Percentiles rank a stretch among this genome's conserved stretches.
These are phyloP conservation scores for Mnemiopsis leidyi DNA, from an alignment of 37 sponge, comb jelly and placozoan species.

Conservation along the genomic window DNA sequence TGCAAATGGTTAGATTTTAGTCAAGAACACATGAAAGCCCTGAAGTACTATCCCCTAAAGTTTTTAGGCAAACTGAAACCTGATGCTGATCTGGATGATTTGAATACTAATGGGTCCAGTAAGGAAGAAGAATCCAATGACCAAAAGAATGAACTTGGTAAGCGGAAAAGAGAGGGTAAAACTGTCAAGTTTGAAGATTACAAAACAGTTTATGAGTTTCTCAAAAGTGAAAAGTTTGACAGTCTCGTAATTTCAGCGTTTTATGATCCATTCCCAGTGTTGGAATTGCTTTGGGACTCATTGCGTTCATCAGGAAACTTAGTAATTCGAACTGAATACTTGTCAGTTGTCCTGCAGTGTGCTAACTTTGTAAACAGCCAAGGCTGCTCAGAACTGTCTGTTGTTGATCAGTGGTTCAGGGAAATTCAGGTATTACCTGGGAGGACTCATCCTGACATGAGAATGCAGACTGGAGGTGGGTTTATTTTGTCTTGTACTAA, in stretches of 20 bases:
- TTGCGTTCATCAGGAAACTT: not conserved
- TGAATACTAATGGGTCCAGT: no score
- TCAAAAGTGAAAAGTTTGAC: slow-evolving; percentile 36
- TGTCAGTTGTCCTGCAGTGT: slow-evolving; percentile 13
- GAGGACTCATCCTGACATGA: slow-evolving; percentile 46
- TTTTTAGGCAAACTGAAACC: not conserved
- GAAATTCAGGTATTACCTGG: slow-evolving; percentile 16
- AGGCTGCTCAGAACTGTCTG: slow-evolving; percentile 47
- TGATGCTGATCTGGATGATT: not conserved
- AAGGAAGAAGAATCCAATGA: not conserved
- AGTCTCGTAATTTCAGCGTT: slow-evolving; percentile 48
- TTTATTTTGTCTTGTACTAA: slow-evolving; percentile 44
- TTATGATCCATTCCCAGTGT: slow-evolving; percentile 49
- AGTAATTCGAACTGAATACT: slow-evolving; percentile 40
- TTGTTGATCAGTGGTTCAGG: slow-evolving; percentile 63
- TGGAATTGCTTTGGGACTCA: slow-evolving; percentile 26
- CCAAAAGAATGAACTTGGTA: not conserved
- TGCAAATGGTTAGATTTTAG: slow-evolving; percentile 14
- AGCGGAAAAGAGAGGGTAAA: not conserved
- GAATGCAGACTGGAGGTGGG: slow-evolving; percentile 57
- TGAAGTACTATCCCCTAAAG: slow-evolving; percentile 39
- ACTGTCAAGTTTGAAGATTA: not conserved
- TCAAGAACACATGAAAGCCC: not conserved
- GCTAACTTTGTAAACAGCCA: slow-evolving; percentile 49
- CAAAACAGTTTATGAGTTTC: not conserved